These are phyloP conservation scores for Acropternis orthonyx DNA, from an alignment of 2,797 vertebrate genomes.

Conservation along the genomic window DNA sequence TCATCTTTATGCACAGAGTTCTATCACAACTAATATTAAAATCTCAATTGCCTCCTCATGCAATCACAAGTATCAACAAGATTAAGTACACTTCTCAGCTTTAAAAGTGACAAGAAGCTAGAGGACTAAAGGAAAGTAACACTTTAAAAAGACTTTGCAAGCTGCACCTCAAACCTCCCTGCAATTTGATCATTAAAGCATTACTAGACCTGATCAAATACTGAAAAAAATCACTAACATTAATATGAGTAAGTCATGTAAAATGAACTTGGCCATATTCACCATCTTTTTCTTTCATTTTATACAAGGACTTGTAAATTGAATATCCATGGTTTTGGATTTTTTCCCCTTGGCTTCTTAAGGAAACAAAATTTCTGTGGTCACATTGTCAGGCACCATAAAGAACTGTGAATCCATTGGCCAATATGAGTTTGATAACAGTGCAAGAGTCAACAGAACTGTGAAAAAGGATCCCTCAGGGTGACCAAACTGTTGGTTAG, in stretches of 20 bases:
- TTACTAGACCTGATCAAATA: background rate
- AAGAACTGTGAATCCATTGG: background rate
- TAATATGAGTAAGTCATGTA: background rate
- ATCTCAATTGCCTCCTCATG: background rate
- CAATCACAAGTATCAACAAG: background rate
- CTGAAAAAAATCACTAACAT: background rate
- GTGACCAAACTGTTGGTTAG: background rate
- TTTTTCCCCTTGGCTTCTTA: background rate
- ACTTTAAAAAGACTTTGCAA: background rate
- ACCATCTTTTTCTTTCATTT: background rate
- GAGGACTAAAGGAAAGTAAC: background rate
- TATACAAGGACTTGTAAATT: background rate
- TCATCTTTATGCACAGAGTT: background rate
- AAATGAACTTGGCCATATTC: background rate
- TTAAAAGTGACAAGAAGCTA: background rate
- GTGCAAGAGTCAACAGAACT: background rate
- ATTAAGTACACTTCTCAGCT: background rate
- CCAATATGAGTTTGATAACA: background rate
- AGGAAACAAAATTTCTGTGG: background rate
- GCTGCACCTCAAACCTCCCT: background rate
- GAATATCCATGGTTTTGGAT: rapidly evolving
- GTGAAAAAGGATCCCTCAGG: background rate
- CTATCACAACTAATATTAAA: background rate
- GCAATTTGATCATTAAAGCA: background rate
- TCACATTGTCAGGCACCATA: background rate